Evolutionary conservation across 2,888 invertebrate species (phyloP), one percentile per base, ranked within the genome.

Genomic region (Tolmerus cingulatus): DNA sequence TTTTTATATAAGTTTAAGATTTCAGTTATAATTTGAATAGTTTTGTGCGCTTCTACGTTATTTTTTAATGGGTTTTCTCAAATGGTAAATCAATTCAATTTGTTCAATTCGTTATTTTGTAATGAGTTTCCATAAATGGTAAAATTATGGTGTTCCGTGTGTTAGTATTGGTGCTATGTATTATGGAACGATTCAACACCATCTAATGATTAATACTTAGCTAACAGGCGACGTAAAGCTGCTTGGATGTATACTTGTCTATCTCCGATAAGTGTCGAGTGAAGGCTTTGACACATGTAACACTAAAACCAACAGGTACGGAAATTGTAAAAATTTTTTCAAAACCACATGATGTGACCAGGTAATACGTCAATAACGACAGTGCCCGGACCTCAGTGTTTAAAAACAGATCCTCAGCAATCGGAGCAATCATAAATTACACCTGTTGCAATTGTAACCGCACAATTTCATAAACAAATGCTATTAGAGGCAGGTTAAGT

Each of bases 401-500:
- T 82, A 30, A 82, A 55, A 57, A 57, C 37, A 86, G 51, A 86
- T 55, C 55, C 77, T 55, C 55, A 55, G 74, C 30, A 86, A 86
- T 86, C 55, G 86, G 34, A 82, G 78, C 78, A 79, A 74, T 88
- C 88, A 81, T 81, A 87, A 85, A 88, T 86, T 57, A 78, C 78
- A 86, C 86, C 86, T 86, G 86, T 86, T 86, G 86, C 86, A 86
- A 76, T 77, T 86, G 78, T 78, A 86, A 79, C 79, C 86, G 57
- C 86, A 86, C 86, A 78, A 86, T 78, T 78, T 77, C 78, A 86
- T 86, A 86, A 85, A 86, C 86, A 66, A 77, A 79, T 77, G 82
- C 57, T 82, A 82, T 82, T 82, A 82, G 82, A 37, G 82, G 37
- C n/a, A 57, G 66, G 66, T 23, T 57, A 34, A 66, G 66, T 37